phyloP scores from a whole-genome alignment of 53 echinoderm and acorn worm species.

The Hippasteria phrygiana region DNA sequence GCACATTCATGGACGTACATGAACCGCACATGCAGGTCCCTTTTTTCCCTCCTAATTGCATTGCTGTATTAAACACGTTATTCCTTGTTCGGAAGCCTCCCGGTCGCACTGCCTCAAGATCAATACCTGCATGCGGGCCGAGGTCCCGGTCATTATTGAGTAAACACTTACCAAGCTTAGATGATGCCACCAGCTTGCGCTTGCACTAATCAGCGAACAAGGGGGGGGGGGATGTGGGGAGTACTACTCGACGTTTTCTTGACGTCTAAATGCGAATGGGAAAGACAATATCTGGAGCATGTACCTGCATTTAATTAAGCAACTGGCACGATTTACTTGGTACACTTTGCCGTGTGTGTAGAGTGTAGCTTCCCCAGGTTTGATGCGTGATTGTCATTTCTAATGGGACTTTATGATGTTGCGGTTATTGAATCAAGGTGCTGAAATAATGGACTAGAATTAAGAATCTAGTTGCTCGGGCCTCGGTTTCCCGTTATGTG shows the following conservation, averaged over 20 bases:
- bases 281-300: conserved; percentile 48
- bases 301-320: conserved; percentile 64
- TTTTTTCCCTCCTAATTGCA: conserved; percentile 31
- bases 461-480: conserved; percentile 19
- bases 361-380: conserved; percentile 10
- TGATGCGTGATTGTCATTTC: conserved; percentile 56
- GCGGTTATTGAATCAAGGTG: conserved; percentile 41
- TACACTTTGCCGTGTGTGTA: conserved; percentile 47
- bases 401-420: conserved; percentile 61
- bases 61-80: conserved; percentile 51
- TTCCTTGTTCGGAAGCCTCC: conserved; percentile 4
- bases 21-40: neutral
- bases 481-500: neutral
- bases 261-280: neutral
- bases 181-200: conserved; percentile 33
- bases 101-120: conserved; percentile 22
- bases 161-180: conserved; percentile 38
- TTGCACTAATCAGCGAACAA: conserved; percentile 28
- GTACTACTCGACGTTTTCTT: conserved; percentile 36
- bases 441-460: conserved; percentile 59
- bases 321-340: conserved; percentile 55
- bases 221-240: too few relatives aligned
- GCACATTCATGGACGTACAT: neutral
- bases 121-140: conserved; percentile 36
- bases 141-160: conserved; percentile 44